Evolutionary conservation across 2,888 invertebrate genomes (phyloP), one percentile per base, ranked within the genome.

Genomic region (Drymonia ruficornis): DNA sequence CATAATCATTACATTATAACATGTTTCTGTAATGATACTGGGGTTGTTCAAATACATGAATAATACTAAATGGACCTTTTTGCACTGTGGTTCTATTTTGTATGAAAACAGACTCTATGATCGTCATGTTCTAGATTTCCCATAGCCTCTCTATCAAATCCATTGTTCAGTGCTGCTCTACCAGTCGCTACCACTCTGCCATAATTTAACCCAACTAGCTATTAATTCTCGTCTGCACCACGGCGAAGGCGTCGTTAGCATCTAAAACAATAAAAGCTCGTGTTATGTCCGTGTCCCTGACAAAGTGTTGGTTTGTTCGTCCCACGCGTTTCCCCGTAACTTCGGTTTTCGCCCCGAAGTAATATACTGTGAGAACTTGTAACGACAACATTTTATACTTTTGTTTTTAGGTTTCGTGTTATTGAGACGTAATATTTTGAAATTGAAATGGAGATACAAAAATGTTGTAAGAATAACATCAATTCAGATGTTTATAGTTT

Each of bases 261-360:
- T 28, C 18, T 2, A 12, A 40, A 7, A 55, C 49, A 52, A 48
- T 53, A 46, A 56, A 52, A 50, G 56, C 53, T 49, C 53, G 44
- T 52, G 63, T 61, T 48, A 13, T 28, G 56, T 38, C 49, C 48
- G 38, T 53, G 40, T 52, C 40, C 53, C 49, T 16, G 23, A 63
- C 63, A 67, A 69, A 68, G 55, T 66, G 61, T 61, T 56, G 54
- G 55, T 53, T 60, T 56, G 63, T 63, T 50, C 52, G 65, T 53
- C 67, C 65, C 59, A 66, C 67, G 51, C 66, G 36, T 29, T 6
- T 28, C 52, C 45, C 36, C 36, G 11, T 31, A 11, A 9, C 36
- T n/a, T n/a, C 36, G n/a, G 36, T 36, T 36, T n/a, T 31, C 31
- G 12, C 47, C 47, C 43, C 48, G n/a, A 1, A 2, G 15, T 40